These are phyloP conservation scores for Nasonia longicornis DNA, from an alignment of 1,140 invertebrate genomes.

Conservation along the genomic window DNA sequence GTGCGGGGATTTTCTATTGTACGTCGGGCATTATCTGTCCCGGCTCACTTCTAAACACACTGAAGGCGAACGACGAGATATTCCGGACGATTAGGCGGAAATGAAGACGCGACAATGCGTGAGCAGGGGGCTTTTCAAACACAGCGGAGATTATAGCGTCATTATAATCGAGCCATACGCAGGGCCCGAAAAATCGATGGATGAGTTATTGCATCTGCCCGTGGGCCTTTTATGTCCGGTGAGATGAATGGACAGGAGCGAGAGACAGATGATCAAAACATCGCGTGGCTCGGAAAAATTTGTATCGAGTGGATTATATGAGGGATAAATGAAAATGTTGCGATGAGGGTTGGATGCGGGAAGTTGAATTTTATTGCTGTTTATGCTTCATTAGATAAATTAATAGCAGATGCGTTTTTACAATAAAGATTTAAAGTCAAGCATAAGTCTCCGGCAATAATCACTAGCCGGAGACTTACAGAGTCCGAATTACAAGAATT, in stretches of 20 bases:
- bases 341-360: no score
- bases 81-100: conserved; percentile 23
- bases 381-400: no score
- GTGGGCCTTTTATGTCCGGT: not conserved
- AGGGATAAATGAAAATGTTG: no score
- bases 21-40: not conserved
- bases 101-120: conserved; percentile 20
- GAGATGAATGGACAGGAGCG: not conserved
- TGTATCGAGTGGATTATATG: not conserved
- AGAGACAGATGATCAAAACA: not conserved
- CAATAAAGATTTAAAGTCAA: no score
- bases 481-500: no score
- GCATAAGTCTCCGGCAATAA: no score
- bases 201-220: conserved; percentile 40
- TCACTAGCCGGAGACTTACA: no score
- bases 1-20: not conserved
- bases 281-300: conserved; percentile 12
- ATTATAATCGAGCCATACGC: conserved; percentile 6
- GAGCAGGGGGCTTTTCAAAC: conserved; percentile 10
- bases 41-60: not conserved
- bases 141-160: conserved; percentile 19
- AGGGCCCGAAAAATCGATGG: conserved; percentile 1
- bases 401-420: no score
- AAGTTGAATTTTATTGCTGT: no score
- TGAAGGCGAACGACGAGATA: not conserved